Base-by-base conservation (phyloP, 2,113 vertebrate genomes). In the Hemichromis elongatus region DNA sequence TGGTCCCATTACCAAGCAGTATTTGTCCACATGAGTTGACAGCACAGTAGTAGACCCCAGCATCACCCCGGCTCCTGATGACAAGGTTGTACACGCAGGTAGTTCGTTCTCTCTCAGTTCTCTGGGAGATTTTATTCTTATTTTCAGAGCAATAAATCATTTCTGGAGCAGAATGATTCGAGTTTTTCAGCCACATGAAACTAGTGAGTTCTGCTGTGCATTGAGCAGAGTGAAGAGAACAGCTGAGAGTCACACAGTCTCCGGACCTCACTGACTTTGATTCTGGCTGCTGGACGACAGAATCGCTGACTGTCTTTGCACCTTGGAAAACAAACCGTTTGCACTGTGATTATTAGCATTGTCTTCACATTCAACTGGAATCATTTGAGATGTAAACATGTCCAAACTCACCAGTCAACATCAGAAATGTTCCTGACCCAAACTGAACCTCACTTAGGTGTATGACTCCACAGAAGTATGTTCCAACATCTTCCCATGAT, bases 391-490 rank as follows among this genome's bases (percentile, higher is more conserved):
- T 14, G 5, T 7, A 30, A 28, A 57, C 26, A 18, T 3, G 4
- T 16, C 4, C 1, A 33, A 14, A 2, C 42, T 0, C 45, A 83
- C 86, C 86, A 83, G 73, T 75, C 4, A 83, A 6, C 24, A 45
- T 42, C 61, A 83, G 7, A 61, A 33, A 35, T 21, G 81, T 87
- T 45, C 81, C 86, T n/a, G n/a, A 47, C 30, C 82, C 86, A 75
- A 90, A 91, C 10, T 21, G 13, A 21, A 91, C 19, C 1, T 83
- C 7, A 6, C 81, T 66, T 37, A 84, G 5, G 4, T 11, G 7
- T 42, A 88, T 4, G 7, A 85, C 73, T 68, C 91, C 91, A 77
- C 91, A 92, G 66, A 66, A 92, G 50, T 89, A 92, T 7, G 82
- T 92, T 7, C 84, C 89, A 45, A 9, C 21, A 4, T 88, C 87